Conservation (phyloP, 2,888 invertebrate genomes). For the Apamea epomidion region DNA sequence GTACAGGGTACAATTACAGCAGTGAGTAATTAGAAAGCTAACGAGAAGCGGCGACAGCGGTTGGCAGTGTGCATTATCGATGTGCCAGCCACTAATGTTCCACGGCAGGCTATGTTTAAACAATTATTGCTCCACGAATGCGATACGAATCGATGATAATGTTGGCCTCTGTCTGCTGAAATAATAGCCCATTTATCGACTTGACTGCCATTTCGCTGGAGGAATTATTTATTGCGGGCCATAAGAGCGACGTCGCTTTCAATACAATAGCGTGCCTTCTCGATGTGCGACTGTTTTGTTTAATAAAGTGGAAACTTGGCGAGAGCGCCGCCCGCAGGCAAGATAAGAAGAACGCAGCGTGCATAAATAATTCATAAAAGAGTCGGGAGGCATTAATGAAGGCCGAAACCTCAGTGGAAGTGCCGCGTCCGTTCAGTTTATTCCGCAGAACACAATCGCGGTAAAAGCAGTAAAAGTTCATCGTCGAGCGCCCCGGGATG, state of each 20-base stretch:
- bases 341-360: conserved; percentile 82
- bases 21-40: conserved; percentile 79
- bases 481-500: conserved; percentile 55
- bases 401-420: conserved; percentile 81
- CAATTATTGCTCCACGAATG: conserved; percentile 87
- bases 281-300: conserved; percentile 83
- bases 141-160: conserved; percentile 89
- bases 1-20: conserved; percentile 46
- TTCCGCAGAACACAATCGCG: conserved; percentile 69
- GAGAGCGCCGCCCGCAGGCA: conserved; percentile 74
- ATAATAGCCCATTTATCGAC: conserved; percentile 89
- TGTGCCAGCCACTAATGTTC: conserved; percentile 82
- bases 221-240: conserved; percentile 88
- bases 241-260: conserved; percentile 83
- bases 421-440: conserved; percentile 73
- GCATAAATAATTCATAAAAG: conserved; percentile 89
- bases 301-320: conserved; percentile 86
- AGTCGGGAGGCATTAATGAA: conserved; percentile 84
- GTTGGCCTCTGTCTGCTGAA: conserved; percentile 87
- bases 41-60: conserved; percentile 74
- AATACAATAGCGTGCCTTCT: conserved; percentile 84
- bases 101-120: conserved; percentile 86
- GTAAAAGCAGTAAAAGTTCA: conserved; percentile 74
- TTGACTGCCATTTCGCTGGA: conserved; percentile 83
- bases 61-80: conserved; percentile 83